These are phyloP conservation scores for Chrysemys picta DNA, from an alignment of 2,113 vertebrate species.

Conservation along the genomic window DNA sequence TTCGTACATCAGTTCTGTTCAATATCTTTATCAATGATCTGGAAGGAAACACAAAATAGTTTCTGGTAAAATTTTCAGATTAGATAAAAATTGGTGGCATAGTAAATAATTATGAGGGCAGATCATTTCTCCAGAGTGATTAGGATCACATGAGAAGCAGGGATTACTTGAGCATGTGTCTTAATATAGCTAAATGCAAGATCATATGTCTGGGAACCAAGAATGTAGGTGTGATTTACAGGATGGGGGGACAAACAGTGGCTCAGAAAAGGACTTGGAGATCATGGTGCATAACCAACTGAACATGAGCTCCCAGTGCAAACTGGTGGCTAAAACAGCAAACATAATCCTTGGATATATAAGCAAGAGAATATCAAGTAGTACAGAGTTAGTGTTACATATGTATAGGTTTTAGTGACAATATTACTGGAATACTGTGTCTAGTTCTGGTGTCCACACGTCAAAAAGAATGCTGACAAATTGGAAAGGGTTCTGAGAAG, in stretches of 20 bases:
- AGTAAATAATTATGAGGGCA: neutral
- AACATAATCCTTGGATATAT: rapidly evolving
- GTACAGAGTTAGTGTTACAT: neutral
- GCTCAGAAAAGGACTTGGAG: neutral
- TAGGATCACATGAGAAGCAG: too few species aligned
- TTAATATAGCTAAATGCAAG: neutral
- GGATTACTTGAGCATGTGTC: neutral
- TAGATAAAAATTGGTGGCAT: neutral
- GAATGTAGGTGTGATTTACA: neutral
- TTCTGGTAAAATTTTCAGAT: neutral
- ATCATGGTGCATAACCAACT: neutral
- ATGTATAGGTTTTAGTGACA: neutral
- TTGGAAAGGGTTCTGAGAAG: neutral
- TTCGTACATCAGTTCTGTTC: neutral
- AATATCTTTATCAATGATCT: neutral
- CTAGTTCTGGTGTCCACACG: neutral
- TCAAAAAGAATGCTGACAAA: neutral
- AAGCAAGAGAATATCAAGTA: neutral
- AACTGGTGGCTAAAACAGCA: neutral
- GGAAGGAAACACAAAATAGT: neutral
- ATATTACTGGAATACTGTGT: neutral
- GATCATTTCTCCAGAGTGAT: neutral
- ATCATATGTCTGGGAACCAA: rapidly evolving
- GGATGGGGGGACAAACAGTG: neutral
- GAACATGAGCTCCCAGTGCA: neutral